phyloP scores from a whole-genome alignment of 2,888 invertebrate genomes.

The Himalopsyche kuldschensis region DNA sequence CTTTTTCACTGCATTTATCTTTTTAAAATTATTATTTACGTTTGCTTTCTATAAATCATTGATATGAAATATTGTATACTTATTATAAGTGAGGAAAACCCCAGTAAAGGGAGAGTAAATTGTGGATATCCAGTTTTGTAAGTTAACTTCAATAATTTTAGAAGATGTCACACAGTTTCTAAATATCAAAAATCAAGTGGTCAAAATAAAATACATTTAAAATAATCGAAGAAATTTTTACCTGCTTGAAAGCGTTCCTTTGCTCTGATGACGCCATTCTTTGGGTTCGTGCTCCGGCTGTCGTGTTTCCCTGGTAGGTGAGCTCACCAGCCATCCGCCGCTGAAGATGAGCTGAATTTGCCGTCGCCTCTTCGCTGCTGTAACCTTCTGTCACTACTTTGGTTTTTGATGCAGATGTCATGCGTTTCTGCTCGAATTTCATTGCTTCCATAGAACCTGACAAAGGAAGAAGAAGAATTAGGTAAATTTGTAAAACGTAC shows the following conservation, averaged over 20 bases:
- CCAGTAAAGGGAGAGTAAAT: too few relatives aligned
- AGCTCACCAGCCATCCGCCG: not conserved
- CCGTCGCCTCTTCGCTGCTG: slow-evolving; percentile 67
- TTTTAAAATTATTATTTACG: too few relatives aligned
- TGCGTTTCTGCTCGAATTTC: slow-evolving; percentile 82
- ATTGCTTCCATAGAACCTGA: slow-evolving; percentile 61
- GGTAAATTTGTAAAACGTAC: too few relatives aligned
- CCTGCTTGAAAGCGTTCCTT: slow-evolving; percentile 80
- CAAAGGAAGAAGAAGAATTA: not conserved
- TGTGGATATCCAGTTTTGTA: too few relatives aligned
- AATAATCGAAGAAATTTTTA: slow-evolving; percentile 45
- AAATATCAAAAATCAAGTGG: too few relatives aligned
- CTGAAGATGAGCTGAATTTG: slow-evolving; percentile 47
- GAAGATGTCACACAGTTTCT: too few relatives aligned
- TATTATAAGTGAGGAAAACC: too few relatives aligned
- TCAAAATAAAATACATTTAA: too few relatives aligned
- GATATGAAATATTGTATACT: too few relatives aligned
- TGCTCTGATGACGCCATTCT: slow-evolving; percentile 41
- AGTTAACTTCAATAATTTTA: too few relatives aligned
- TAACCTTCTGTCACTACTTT: slow-evolving; percentile 82
- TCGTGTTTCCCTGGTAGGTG: slow-evolving; percentile 15
- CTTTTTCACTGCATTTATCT: too few relatives aligned
- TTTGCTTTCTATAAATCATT: too few relatives aligned
- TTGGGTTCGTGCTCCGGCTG: slow-evolving; percentile 9
- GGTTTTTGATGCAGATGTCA: slow-evolving; percentile 75